A percentile compares a stretch with the other conserved stretches of the same genome.
These are phyloP conservation scores for Nothobranchius furzeri DNA, from an alignment of 2,113 vertebrate species.

Conservation along the genomic window DNA sequence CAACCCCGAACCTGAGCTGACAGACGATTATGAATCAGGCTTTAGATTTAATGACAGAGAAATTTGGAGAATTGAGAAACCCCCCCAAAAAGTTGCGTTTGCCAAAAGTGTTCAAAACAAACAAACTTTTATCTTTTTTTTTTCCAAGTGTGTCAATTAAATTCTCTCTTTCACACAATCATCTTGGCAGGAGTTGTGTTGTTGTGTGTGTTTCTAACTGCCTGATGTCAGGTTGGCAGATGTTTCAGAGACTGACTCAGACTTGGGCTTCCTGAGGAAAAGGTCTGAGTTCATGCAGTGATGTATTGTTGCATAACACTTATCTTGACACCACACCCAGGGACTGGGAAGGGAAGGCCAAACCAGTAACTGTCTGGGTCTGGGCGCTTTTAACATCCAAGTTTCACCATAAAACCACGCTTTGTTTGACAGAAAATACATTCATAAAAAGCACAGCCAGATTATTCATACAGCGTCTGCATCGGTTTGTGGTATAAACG, in stretches of 20 bases:
- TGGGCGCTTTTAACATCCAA: constrained; percentile 21
- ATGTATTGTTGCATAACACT: constrained; percentile 73
- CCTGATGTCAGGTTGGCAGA: constrained; percentile 54
- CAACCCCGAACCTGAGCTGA: no score
- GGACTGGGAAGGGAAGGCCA: constrained; percentile 57
- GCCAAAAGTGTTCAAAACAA: no score
- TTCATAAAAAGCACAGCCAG: neutral
- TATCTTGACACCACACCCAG: constrained; percentile 74
- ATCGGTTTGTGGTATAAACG: constrained; percentile 1
- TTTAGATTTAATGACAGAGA: no score
- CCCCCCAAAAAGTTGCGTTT: no score
- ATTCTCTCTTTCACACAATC: constrained; percentile 11
- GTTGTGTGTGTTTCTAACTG: constrained; percentile 47
- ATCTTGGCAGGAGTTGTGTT: constrained; percentile 25
- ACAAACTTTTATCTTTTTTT: no score
- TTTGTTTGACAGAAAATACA: constrained; percentile 19
- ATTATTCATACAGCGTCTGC: neutral
- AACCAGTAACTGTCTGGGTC: constrained; percentile 54
- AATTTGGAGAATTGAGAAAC: no score
- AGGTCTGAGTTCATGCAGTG: constrained; percentile 64
- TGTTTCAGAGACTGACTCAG: constrained; percentile 63
- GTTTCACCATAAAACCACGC: constrained; percentile 21
- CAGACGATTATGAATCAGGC: no score
- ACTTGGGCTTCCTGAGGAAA: constrained; percentile 70
- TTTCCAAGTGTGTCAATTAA: neutral